These are phyloP conservation scores for Pseudochaenichthys georgianus DNA, from an alignment of 2,797 vertebrate species.

Conservation along the genomic window DNA sequence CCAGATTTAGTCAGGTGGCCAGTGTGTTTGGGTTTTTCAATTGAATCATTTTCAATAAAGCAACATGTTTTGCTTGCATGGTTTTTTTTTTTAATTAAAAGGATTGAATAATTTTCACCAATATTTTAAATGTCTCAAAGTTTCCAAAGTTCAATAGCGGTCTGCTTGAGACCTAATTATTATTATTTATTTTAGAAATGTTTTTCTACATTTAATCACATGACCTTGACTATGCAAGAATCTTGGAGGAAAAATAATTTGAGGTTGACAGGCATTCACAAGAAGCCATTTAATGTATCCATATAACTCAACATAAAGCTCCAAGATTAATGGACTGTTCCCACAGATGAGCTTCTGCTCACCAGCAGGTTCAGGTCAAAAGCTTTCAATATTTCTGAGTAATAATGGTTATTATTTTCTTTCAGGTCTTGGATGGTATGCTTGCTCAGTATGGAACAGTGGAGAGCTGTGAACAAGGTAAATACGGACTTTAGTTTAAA, in stretches of 20 bases:
- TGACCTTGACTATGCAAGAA: background rate
- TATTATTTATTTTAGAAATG: background rate
- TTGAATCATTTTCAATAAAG: conserved; percentile 2
- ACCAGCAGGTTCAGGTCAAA: conserved; percentile 46
- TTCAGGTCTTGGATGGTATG: conserved; percentile 95
- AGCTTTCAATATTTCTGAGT: conserved; percentile 16
- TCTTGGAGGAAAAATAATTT: conserved; percentile 27
- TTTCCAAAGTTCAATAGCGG: background rate
- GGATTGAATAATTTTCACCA: background rate
- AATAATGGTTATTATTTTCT: conserved; percentile 34
- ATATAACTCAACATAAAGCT: conserved; percentile 45
- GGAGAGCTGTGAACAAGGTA: conserved; percentile 99
- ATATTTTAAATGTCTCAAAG: no score
- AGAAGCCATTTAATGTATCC: conserved; percentile 44
- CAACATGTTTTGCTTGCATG: background rate
- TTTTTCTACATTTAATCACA: background rate
- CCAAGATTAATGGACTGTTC: conserved; percentile 51
- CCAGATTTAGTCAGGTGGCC: conserved; percentile 40
- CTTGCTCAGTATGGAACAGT: conserved; percentile 97
- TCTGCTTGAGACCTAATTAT: background rate
- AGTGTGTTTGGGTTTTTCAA: background rate
- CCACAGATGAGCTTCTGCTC: conserved; percentile 47
- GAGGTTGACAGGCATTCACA: conserved; percentile 36
- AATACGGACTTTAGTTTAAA: background rate
- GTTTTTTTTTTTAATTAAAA: background rate